These are phyloP conservation scores for Globodera rostochiensis DNA, from an alignment of 1,140 invertebrate genomes.

Conservation along the genomic window DNA sequence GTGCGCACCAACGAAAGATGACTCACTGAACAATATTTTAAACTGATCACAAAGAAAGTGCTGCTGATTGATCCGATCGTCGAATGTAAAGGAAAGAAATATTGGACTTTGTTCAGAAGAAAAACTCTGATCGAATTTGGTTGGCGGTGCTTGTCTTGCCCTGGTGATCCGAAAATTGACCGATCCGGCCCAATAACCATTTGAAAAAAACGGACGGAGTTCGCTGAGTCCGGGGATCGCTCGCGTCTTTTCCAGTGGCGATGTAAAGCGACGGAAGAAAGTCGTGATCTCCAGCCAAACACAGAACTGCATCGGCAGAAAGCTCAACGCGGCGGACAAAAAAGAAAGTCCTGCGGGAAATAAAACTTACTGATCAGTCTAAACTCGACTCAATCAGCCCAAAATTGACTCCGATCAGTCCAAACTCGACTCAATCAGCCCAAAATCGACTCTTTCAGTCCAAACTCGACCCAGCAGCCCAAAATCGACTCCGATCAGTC, in stretches of 20 bases:
- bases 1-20: conserved; percentile 9
- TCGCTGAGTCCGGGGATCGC: conserved; percentile 35
- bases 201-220: conserved; percentile 12
- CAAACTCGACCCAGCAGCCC: too few species aligned
- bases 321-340: conserved; percentile 38
- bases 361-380: background rate
- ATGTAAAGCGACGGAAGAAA: conserved; percentile 33
- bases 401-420: too few species aligned
- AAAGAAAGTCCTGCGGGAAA: conserved; percentile 36
- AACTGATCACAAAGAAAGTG: background rate
- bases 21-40: background rate
- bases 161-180: too few species aligned
- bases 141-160: too few species aligned
- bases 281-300: conserved; percentile 37
- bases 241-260: conserved; percentile 31
- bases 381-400: too few species aligned
- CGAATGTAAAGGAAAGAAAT: background rate
- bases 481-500: too few species aligned
- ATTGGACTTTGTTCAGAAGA: too few species aligned
- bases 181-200: too few species aligned
- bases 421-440: too few species aligned
- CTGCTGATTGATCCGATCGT: background rate
- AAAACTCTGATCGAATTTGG: too few species aligned
- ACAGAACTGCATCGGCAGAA: conserved; percentile 41
- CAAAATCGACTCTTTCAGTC: too few species aligned